phyloP scores from a whole-genome alignment of 2,888 invertebrate genomes.

The Netelia fuscicornis region DNA sequence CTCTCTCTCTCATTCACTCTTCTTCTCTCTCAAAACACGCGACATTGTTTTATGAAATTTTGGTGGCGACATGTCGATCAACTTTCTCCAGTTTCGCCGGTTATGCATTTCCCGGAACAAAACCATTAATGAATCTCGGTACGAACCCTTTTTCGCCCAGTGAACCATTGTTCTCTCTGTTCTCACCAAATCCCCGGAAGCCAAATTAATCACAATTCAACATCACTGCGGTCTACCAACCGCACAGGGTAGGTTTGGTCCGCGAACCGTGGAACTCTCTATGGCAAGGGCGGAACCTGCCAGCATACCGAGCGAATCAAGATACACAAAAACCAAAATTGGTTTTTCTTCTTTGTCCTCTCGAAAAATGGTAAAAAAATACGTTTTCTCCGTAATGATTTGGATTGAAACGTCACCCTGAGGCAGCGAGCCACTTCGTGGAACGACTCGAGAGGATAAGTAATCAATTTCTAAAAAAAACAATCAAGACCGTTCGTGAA shows the following conservation, averaged over 20 bases:
- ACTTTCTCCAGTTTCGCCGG: background rate
- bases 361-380: no score
- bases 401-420: no score
- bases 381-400: no score
- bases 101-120: background rate
- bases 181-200: constrained; percentile 29
- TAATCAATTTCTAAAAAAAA: no score
- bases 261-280: constrained; percentile 35
- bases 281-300: background rate
- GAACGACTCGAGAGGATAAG: no score
- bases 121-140: constrained; percentile 48
- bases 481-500: background rate
- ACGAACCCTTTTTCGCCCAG: background rate
- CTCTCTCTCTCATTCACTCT: no score
- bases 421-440: no score
- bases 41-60: background rate
- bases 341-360: no score
- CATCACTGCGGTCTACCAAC: constrained; percentile 24
- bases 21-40: no score
- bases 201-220: constrained; percentile 63
- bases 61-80: background rate
- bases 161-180: background rate
- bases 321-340: no score
- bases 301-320: no score
- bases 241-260: constrained; percentile 25